Evolutionary conservation across 2,113 vertebrate genomes (phyloP).

Genomic region (Vulpes ferrilata): DNA sequence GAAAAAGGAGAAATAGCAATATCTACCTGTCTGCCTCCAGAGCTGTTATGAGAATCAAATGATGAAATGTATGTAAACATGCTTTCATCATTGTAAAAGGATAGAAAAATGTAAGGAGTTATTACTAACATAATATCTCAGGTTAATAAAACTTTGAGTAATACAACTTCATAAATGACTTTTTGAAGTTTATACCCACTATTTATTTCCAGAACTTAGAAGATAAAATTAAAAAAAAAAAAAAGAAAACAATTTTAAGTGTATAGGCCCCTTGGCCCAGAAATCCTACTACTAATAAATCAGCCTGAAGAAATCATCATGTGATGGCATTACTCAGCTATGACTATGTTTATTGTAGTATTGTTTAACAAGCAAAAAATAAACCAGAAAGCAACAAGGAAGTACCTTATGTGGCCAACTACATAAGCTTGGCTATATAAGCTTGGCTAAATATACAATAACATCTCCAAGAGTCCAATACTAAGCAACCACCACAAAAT

Average conservation of each 20-base stretch:
- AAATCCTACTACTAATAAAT: slow-evolving; percentile 9
- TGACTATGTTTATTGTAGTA: background rate
- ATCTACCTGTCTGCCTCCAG: background rate
- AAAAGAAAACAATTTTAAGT: background rate
- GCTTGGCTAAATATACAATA: background rate
- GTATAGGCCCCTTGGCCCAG: background rate
- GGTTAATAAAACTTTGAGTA: background rate
- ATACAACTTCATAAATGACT: slow-evolving; percentile 11
- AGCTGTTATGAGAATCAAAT: background rate
- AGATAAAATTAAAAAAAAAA: background rate
- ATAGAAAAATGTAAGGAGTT: background rate
- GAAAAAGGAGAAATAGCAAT: background rate
- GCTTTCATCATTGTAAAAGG: background rate
- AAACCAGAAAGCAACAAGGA: background rate
- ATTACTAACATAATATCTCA: background rate
- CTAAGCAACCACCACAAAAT: background rate
- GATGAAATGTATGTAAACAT: background rate
- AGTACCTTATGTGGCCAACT: background rate
- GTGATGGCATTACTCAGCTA: background rate
- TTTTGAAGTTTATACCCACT: background rate
- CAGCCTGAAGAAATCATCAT: slow-evolving; percentile 1
- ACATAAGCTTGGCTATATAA: background rate
- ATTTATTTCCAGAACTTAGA: background rate
- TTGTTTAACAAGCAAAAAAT: background rate
- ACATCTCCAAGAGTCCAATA: background rate